Evolutionary conservation across 2,888 invertebrate species (phyloP).

Genomic region (Phorcus lineatus): DNA sequence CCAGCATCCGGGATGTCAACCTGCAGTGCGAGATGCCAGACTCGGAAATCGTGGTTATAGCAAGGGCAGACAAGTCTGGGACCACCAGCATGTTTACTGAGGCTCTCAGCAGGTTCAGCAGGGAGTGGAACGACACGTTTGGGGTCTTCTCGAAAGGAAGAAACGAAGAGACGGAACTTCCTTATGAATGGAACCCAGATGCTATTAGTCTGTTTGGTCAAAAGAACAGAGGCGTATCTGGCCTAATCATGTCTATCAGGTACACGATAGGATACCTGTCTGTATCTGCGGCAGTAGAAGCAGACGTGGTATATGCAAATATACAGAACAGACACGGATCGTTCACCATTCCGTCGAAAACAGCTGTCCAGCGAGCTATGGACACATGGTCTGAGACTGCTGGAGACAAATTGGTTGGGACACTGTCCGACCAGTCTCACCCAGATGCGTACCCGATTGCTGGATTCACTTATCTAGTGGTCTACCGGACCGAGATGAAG

Average conservation of each 20-base stretch:
- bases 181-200: constrained; percentile 49
- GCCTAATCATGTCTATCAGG: constrained; percentile 52
- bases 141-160: constrained; percentile 59
- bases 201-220: constrained; percentile 53
- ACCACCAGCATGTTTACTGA: constrained; percentile 68
- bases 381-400: constrained; percentile 34
- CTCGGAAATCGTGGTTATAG: constrained; percentile 60
- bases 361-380: constrained; percentile 55
- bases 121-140: constrained; percentile 53
- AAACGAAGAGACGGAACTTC: constrained; percentile 20
- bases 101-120: constrained; percentile 59
- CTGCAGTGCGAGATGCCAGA: constrained; percentile 50
- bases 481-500: constrained; percentile 44
- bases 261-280: constrained; percentile 68
- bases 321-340: constrained; percentile 54
- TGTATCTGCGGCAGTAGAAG: constrained; percentile 49
- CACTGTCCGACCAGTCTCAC: constrained; percentile 32
- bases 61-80: constrained; percentile 68
- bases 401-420: constrained; percentile 35
- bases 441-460: constrained; percentile 58
- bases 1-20: constrained; percentile 50
- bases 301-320: constrained; percentile 46
- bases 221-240: constrained; percentile 57
- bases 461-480: constrained; percentile 67
- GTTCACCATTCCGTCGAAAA: constrained; percentile 42